These are phyloP conservation scores for Drosophila anceps DNA, from an alignment of 2,888 invertebrate genomes.

Conservation along the genomic window DNA sequence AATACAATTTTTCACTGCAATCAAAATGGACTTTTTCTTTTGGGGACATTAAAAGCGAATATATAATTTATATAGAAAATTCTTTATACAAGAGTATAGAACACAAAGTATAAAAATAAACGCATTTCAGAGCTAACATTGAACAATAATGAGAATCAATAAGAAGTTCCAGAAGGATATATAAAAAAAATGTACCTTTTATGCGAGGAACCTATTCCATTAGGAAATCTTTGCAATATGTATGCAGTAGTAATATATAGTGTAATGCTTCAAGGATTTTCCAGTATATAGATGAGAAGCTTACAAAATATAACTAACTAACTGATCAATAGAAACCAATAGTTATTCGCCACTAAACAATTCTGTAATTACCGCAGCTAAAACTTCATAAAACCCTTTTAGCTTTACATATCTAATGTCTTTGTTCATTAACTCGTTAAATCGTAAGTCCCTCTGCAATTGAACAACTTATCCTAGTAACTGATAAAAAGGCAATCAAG, in stretches of 20 bases:
- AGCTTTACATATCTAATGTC: constrained; percentile 26
- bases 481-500: constrained; percentile 8
- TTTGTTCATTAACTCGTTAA: constrained; percentile 3
- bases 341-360: not conserved
- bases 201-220: no score
- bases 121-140: no score
- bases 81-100: not conserved
- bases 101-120: no score
- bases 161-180: no score
- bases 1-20: not conserved
- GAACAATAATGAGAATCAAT: no score
- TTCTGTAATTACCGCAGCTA: not conserved
- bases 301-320: no score
- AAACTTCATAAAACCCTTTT: not conserved
- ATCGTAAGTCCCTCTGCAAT: not conserved
- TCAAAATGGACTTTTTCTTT: not conserved
- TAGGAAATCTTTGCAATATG: no score
- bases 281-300: no score
- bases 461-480: not conserved
- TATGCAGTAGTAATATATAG: no score
- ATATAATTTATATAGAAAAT: not conserved
- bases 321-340: no score
- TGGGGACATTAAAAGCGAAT: not conserved
- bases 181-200: no score
- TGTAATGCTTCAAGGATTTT: no score